Evolutionary conservation across 2,113 vertebrate genomes (phyloP), one percentile per base, ranked within the genome.

Genomic region (Lepisosteus oculatus): DNA sequence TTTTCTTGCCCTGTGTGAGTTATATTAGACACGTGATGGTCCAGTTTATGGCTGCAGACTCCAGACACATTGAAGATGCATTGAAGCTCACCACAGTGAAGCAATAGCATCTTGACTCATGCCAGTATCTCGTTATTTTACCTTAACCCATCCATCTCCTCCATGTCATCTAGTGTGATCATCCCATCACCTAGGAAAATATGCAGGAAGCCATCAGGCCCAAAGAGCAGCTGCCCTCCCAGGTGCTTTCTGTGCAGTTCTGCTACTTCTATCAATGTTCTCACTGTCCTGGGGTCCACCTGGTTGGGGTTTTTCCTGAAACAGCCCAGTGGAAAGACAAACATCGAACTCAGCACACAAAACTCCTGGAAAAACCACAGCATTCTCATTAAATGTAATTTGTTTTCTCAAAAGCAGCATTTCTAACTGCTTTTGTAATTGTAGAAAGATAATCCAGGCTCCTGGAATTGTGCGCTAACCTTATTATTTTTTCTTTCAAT

Each of bases 141-240:
- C 97, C 97, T 99, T 78, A 99, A 91, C 59, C 97, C 97, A 15
- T 99, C 97, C 97, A 99, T 99, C 78, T 99, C 97, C 77, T 99
- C 97, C 97, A 99, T 99, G 78, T 99, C 95, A 62, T 99, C 97
- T 76, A 99, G 83, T 0, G 97, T 99, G 88, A 99, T 99, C 97
- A 98, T 98, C 67, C 97, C 97, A 61, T 99, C 97, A 44, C 97
- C 97, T 6, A 99, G 93, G 67, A 99, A 90, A 81, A 98, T 92
- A 84, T 99, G 95, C 45, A 99, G 80, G 80, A 98, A 94, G 44
- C 96, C 94, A 61, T 99, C 94, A 1, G 95, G 94, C 12, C 93
- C 93, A 72, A 99, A 99, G 1, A 98, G 85, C 62, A 98, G 90
- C 29, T 99, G 97, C 56, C 97, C 97, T 11, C 97, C 97, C 3